Evolutionary conservation across 2,797 vertebrate species (phyloP).

Genomic region (Mareca penelope): DNA sequence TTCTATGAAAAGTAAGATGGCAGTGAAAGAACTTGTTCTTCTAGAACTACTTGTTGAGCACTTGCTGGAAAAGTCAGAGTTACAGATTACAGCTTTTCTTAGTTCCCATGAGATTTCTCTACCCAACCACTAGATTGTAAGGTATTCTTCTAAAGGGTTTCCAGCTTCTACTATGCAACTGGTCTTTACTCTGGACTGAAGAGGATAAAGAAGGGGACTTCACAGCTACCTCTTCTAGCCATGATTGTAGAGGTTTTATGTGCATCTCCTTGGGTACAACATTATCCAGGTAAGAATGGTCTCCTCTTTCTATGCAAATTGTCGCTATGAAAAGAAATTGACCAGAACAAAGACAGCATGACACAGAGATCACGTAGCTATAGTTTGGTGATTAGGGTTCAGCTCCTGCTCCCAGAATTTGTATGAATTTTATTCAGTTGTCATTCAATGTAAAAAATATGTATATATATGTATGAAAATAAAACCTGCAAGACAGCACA

Average conservation of each 20-base stretch:
- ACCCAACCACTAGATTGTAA: neutral
- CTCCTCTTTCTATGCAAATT: neutral
- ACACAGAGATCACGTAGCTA: neutral
- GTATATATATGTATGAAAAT: too few relatives aligned
- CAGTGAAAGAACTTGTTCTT: neutral
- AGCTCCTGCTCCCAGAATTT: neutral
- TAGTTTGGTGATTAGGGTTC: neutral
- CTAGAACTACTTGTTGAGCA: neutral
- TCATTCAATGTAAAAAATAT: neutral
- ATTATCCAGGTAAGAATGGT: neutral
- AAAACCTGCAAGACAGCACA: too few relatives aligned
- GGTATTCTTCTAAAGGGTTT: neutral
- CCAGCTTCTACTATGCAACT: neutral
- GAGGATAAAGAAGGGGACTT: neutral
- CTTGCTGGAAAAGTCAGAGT: neutral
- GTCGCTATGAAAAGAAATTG: neutral
- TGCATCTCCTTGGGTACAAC: neutral
- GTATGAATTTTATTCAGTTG: neutral
- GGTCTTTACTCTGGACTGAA: neutral
- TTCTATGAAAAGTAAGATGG: neutral
- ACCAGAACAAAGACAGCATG: too few relatives aligned
- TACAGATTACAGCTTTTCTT: neutral
- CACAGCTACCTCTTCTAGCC: neutral
- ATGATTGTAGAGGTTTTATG: neutral
- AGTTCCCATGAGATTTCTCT: neutral